Conservation (phyloP, 2,113 vertebrate species). For the Periophthalmodon schlosseri region DNA sequence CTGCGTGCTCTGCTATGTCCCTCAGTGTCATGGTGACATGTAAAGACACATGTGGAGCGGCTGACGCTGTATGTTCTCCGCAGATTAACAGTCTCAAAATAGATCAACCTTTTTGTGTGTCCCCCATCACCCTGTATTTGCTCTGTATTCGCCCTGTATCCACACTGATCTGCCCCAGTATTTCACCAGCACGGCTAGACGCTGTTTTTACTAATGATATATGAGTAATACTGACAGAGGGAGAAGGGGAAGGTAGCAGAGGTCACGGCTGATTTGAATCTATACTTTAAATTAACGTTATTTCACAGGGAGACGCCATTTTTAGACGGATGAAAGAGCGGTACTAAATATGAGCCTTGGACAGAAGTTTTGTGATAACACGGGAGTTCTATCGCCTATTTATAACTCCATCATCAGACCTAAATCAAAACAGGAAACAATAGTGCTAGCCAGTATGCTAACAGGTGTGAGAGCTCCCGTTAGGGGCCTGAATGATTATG, state of each 20-base stretch:
- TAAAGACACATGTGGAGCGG: conserved; percentile 68
- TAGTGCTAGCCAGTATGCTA: too few relatives aligned
- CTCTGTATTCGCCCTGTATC: background rate
- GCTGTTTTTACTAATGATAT: conserved; percentile 26
- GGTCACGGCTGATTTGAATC: conserved; percentile 39
- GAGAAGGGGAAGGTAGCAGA: conserved; percentile 48
- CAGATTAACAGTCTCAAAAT: conserved; percentile 69
- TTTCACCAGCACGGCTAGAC: conserved; percentile 10
- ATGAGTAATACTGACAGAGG: conserved; percentile 26
- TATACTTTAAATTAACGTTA: conserved; percentile 41
- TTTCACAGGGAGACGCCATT: conserved; percentile 27
- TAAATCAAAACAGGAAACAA: too few relatives aligned
- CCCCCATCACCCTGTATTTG: conserved; percentile 6
- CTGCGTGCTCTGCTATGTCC: conserved; percentile 53
- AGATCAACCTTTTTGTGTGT: conserved; percentile 66
- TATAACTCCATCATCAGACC: too few relatives aligned
- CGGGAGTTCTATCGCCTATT: too few relatives aligned
- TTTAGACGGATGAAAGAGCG: conserved; percentile 24
- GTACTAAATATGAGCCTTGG: background rate
- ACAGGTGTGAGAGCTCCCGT: too few relatives aligned
- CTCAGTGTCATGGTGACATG: conserved; percentile 65
- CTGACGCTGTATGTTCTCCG: conserved; percentile 54
- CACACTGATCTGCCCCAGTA: conserved; percentile 22
- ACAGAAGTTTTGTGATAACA: background rate
- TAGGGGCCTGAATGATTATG: too few relatives aligned